Percentiles rank a stretch among this genome's conserved stretches.
Evolutionary conservation across 2,797 vertebrate genomes (phyloP).

Genomic region (Diplodus sargus): DNA sequence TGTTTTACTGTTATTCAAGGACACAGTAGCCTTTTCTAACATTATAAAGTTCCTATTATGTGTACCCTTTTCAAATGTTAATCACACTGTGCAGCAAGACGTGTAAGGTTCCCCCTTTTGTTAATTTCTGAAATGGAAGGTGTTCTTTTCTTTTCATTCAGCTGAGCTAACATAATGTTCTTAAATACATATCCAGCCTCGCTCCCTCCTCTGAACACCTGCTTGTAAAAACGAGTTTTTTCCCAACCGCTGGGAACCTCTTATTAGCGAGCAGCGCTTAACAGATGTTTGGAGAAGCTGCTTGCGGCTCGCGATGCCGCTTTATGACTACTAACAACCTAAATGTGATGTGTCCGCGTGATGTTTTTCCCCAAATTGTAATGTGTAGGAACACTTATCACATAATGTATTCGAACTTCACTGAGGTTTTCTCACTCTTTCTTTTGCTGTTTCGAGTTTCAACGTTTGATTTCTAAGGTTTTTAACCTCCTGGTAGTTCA

Average conservation of each 20-base stretch:
- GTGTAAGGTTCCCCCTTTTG: conserved; percentile 8
- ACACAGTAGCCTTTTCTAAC: background rate
- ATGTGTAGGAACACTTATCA: background rate
- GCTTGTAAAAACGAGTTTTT: conserved; percentile 51
- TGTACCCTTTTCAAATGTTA: conserved; percentile 35
- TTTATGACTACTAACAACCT: conserved; percentile 37
- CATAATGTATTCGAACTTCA: background rate
- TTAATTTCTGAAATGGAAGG: conserved; percentile 12
- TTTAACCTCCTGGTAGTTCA: background rate
- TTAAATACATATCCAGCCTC: conserved; percentile 22
- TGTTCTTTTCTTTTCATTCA: conserved; percentile 29
- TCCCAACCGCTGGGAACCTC: conserved; percentile 41
- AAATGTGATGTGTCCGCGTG: background rate
- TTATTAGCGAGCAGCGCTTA: conserved; percentile 44
- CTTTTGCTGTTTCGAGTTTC: too few relatives aligned
- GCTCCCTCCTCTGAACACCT: conserved; percentile 52
- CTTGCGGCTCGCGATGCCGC: conserved; percentile 8
- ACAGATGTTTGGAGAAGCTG: conserved; percentile 60
- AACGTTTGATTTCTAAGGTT: background rate
- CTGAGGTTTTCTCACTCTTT: background rate
- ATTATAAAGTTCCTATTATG: conserved; percentile 7
- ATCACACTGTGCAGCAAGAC: background rate
- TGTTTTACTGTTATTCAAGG: conserved; percentile 36
- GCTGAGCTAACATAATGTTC: conserved; percentile 26
- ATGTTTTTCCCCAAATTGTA: conserved; percentile 25